Evolutionary conservation across 23 tunicate genomes (phyloP).

Genomic region (Clavelina lepadiformis): DNA sequence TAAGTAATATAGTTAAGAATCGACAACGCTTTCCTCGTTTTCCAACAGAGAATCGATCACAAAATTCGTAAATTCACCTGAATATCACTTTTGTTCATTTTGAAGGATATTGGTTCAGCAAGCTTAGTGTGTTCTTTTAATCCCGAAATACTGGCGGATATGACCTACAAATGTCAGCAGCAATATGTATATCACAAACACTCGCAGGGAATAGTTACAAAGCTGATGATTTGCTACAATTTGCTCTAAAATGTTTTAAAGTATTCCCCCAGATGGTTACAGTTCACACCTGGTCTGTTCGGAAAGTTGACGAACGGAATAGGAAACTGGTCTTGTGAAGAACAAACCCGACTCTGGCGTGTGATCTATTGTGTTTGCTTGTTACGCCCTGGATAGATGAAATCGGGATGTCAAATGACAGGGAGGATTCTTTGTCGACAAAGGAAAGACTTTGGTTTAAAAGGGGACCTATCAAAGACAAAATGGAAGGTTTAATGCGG

Average conservation of each 20-base stretch:
- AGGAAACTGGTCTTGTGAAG: constrained; percentile 7
- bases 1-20: too few relatives aligned
- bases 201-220: too few relatives aligned
- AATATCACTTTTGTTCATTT: too few relatives aligned
- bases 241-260: too few relatives aligned
- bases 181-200: background rate
- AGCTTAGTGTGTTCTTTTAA: background rate
- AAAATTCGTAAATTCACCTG: too few relatives aligned
- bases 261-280: too few relatives aligned
- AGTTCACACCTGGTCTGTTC: constrained; percentile 16
- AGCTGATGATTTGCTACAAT: too few relatives aligned
- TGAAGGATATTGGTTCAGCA: constrained; percentile 12
- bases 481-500: too few relatives aligned
- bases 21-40: too few relatives aligned
- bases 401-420: constrained; percentile 4
- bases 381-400: background rate
- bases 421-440: background rate
- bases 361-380: background rate
- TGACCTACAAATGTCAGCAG: constrained; percentile 1
- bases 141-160: constrained; percentile 18
- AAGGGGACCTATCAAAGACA: too few relatives aligned
- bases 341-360: constrained; percentile 13
- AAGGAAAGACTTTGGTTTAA: too few relatives aligned
- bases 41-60: too few relatives aligned
- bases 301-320: constrained; percentile 11